Evolutionary conservation across 2,888 invertebrate species (phyloP), one percentile per base, ranked within the genome.

Genomic region (Scaeva pyrastri): DNA sequence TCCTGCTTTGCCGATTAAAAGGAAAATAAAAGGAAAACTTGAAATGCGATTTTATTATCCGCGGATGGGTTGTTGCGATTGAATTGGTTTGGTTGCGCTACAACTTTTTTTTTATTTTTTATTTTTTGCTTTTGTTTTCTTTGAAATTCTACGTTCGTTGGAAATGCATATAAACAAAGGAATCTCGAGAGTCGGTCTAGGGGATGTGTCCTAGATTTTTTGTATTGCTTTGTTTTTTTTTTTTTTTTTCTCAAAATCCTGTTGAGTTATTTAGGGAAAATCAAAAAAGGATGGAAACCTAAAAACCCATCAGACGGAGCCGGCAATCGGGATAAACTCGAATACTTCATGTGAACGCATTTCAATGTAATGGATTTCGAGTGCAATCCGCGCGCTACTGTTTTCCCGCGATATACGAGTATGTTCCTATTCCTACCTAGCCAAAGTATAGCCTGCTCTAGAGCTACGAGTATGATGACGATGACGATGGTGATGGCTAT

Each of bases 311-410:
- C 31, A 70, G 56, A 66, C 58, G 16, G 31, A 31, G 48, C 7
- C 66, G 36, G 16, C 55, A 45, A 45, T 43, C n/a, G 31, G 66
- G 50, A 45, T 74, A 41, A 11, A 26, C 71, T 60, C 41, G 58
- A 39, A 36, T 73, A 16, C 50, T 39, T 23, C 52, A 68, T 72
- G 68, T 52, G 58, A 84, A 71, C 64, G 80, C 74, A 80, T 80
- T 80, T 80, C 64, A 80, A 56, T 75, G 75, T 72, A 85, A 85
- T 81, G 81, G 85, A 68, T 76, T 81, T 85, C 81, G 80, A 85
- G 76, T 81, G 80, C 76, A 85, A 81, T 81, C 43, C 60, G 60
- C 43, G 66, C 56, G 39, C 55, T 73, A 55, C 66, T 81, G 58
- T 81, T 81, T 64, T 41, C 26, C 43, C 72, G 82, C 45, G 12